Base-by-base conservation (phyloP, 2,888 invertebrate genomes). In the Cryptops parisi region DNA sequence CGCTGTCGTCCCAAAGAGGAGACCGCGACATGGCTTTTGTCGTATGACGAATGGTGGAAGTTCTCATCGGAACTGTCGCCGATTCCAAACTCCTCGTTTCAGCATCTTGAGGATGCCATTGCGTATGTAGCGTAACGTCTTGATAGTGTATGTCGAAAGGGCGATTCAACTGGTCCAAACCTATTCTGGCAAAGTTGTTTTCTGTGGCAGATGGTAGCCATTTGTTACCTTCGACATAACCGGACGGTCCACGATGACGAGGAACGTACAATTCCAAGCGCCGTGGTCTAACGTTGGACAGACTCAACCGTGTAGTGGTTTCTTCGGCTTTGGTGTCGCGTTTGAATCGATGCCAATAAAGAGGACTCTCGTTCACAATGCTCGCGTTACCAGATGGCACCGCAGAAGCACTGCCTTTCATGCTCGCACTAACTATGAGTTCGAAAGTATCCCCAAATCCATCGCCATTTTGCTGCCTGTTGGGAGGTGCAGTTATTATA, bases 371-470 rank as follows among this genome's bases (percentile, higher is more conserved):
- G 15, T 27, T 49, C 9, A 49, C 49, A 15, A 19, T 38, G 19
- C 17, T 19, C n/a, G n/a, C n/a, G n/a, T n/a, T n/a, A n/a, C n/a
- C n/a, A n/a, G n/a, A n/a, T n/a, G n/a, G n/a, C n/a, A n/a, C n/a
- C n/a, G n/a, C n/a, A 33, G 4, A 19, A 27, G 19, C 17, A 27
- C 6, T 27, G 4, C 51, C 41, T 15, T 43, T 40, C 26, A 51
- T 19, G 21, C 43, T 51, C 19, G 51, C 51, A 15, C 41, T 24
- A 6, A 51, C 51, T 2, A 43, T 24, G 9, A 51, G 17, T 40
- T 51, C 51, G 43, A 51, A 51, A 21, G 21, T 41, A 17, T 51
- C 41, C n/a, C n/a, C n/a, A n/a, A n/a, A n/a, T n/a, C n/a, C n/a
- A n/a, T n/a, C n/a, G n/a, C n/a, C n/a, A n/a, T n/a, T n/a, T 15